phyloP scores from a whole-genome alignment of 2,888 invertebrate genomes.

The Cryptophagus acutangulus region DNA sequence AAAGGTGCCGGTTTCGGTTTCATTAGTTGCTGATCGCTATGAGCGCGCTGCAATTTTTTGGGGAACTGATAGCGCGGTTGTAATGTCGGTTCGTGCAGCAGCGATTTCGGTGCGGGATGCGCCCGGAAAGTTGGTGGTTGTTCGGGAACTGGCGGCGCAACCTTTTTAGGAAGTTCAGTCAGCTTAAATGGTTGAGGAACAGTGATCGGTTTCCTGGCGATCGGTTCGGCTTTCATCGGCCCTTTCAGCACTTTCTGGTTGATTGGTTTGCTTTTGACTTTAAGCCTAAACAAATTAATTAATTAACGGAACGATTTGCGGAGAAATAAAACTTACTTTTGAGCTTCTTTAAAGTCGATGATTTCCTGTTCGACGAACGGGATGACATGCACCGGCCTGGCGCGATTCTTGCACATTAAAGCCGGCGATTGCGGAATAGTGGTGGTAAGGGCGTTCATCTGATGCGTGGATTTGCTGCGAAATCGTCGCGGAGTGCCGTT shows the following conservation, averaged over 20 bases:
- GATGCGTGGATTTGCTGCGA: constrained; percentile 43
- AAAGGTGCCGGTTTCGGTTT: constrained; percentile 6
- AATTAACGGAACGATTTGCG: constrained; percentile 8
- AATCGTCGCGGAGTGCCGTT: constrained; percentile 54
- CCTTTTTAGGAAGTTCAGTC: constrained; percentile 45
- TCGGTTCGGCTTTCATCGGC: constrained; percentile 43
- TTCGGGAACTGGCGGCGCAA: constrained; percentile 13
- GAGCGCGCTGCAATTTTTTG: background rate
- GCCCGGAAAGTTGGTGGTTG: constrained; percentile 52
- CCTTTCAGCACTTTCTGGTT: constrained; percentile 57
- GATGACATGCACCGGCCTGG: constrained; percentile 53
- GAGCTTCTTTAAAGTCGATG: constrained; percentile 59
- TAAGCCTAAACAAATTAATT: constrained; percentile 46
- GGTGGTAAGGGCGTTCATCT: background rate
- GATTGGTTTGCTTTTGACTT: constrained; percentile 64
- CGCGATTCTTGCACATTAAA: constrained; percentile 52
- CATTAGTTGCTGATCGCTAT: constrained; percentile 5
- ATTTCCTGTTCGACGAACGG: constrained; percentile 60
- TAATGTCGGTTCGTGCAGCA: constrained; percentile 51
- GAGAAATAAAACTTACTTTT: constrained; percentile 47
- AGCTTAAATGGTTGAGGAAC: constrained; percentile 61
- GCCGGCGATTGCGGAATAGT: constrained; percentile 55
- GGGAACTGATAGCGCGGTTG: too few species aligned
- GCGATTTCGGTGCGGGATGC: constrained; percentile 57
- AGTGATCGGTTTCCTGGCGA: constrained; percentile 54